Evolutionary conservation across 1,140 invertebrate genomes (phyloP).

Genomic region (Helicoverpa zea): DNA sequence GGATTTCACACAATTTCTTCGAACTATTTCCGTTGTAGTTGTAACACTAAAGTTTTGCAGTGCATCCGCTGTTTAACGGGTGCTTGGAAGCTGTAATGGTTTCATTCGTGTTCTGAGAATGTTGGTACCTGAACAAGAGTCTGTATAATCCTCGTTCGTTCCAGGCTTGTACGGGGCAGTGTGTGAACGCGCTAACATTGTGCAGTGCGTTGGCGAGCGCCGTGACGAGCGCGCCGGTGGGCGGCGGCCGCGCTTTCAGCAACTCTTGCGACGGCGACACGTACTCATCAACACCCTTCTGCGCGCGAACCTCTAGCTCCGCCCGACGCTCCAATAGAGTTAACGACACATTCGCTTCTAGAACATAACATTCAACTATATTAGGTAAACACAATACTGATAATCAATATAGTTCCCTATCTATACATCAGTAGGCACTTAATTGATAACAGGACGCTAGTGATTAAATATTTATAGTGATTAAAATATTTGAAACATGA

Average conservation of each 20-base stretch:
- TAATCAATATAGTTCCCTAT: neutral
- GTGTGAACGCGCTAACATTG: constrained; percentile 69
- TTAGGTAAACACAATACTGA: neutral
- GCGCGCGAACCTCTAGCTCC: constrained; percentile 74
- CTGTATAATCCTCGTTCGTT: constrained; percentile 77
- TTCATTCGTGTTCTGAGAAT: neutral
- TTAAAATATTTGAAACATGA: constrained; percentile 27
- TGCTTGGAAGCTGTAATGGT: neutral
- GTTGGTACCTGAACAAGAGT: constrained; percentile 73
- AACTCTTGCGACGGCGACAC: constrained; percentile 55
- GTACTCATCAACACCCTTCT: constrained; percentile 66
- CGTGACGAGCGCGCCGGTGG: constrained; percentile 66
- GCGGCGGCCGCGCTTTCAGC: constrained; percentile 60
- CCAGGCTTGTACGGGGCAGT: constrained; percentile 69
- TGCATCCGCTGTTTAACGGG: neutral
- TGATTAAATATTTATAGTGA: constrained; percentile 35
- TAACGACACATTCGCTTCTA: constrained; percentile 77
- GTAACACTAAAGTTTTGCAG: neutral
- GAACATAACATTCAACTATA: constrained; percentile 45
- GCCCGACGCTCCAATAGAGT: constrained; percentile 70
- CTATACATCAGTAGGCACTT: constrained; percentile 6
- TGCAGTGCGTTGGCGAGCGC: constrained; percentile 68
- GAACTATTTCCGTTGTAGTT: neutral
- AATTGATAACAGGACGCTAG: constrained; percentile 12
- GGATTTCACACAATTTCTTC: neutral